Conservation (phyloP, 2,797 vertebrate species). For the Girardinus metallicus region DNA sequence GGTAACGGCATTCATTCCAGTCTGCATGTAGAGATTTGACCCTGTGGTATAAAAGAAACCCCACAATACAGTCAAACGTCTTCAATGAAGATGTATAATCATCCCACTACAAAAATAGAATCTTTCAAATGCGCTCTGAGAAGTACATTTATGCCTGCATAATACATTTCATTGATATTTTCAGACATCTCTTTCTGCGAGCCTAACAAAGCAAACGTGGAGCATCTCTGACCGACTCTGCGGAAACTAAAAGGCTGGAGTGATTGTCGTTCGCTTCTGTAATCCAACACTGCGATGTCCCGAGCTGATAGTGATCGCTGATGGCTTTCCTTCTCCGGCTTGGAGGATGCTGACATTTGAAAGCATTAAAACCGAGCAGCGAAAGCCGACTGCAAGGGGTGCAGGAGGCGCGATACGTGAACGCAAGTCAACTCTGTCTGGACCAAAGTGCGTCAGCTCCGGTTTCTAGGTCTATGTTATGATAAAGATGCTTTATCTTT, state of each 20-base stretch:
- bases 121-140: neutral
- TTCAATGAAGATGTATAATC: neutral
- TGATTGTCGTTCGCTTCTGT: conserved; percentile 60
- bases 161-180: neutral
- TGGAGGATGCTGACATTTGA: conserved; percentile 58
- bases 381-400: conserved; percentile 59
- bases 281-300: conserved; percentile 64
- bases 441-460: conserved; percentile 8
- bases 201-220: neutral
- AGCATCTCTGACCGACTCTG: conserved; percentile 43
- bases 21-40: neutral
- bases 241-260: conserved; percentile 40
- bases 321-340: conserved; percentile 58
- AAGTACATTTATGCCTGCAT: neutral
- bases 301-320: conserved; percentile 52
- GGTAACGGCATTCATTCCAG: neutral
- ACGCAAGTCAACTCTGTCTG: neutral
- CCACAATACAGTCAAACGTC: neutral
- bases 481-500: conserved; percentile 14
- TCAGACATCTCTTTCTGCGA: neutral
- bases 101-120: neutral
- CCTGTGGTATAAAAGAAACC: neutral
- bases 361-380: conserved; percentile 59
- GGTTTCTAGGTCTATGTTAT: conserved; percentile 1
- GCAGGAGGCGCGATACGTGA: conserved; percentile 22